Evolutionary conservation across 37 sponge, comb jelly and placozoan species (phyloP), one percentile per base, ranked within the genome.

Genomic region (Geodia barretti): DNA sequence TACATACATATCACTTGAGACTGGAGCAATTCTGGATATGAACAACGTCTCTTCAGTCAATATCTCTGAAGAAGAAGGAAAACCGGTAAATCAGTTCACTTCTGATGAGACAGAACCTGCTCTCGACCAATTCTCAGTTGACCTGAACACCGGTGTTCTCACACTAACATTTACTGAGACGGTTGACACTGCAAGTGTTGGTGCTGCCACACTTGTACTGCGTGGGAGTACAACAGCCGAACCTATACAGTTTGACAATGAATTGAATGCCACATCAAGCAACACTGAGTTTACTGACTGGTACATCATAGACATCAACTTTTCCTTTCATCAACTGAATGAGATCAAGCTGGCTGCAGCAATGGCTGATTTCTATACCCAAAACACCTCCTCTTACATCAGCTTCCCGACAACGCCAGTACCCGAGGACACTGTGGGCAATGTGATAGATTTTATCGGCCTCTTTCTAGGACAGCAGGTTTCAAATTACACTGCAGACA

Each of bases 251-350:
- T 72, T 78, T 61, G 38, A 1, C 29, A 79, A 79, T 65, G 68
- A 47, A 30, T 73, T 82, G 58, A 68, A 41, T 26, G 68, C 64
- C 20, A 90, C 76, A 60, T 19, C 42, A 19, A 47, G 14, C 54
- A 47, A 47, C 14, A 7, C 54, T 47, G 54, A 47, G 54, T 47
- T 47, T 47, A 0, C 25, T 20, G 89, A 95, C 47, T 95, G 92
- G 89, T 91, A 95, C 89, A 95, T 95, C 60, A 62, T 95, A 28
- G 76, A 91, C 60, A 64, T 95, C 70, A 82, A 83, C 24, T 75
- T 95, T 4, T 83, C 75, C 33, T 63, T 73, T 60, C 66, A 82
- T 19, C 85, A 88, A 34, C 77, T 88, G 24, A 84, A 92, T 63
- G 1, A 21, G 0, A 32, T 92, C 41, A 92, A 85, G 42, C 41